Base-by-base conservation (phyloP, 2,113 vertebrate genomes). In the Sarotherodon lohbergeri region DNA sequence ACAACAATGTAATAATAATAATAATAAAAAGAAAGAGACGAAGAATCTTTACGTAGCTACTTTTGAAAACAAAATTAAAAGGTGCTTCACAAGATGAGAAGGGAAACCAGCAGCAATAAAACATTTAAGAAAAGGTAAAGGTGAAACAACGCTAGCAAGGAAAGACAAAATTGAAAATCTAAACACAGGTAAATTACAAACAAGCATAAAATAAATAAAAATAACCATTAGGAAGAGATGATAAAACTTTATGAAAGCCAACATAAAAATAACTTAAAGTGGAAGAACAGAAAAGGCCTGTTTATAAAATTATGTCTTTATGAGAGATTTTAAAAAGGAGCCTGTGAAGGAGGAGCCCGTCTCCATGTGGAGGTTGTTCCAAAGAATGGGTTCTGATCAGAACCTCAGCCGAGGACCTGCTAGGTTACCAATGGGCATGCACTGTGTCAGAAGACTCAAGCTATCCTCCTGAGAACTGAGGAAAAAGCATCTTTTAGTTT, bases 351-450 rank as follows among this genome's bases (percentile, higher is more conserved):
- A 63, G 59, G 59, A 63, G 59, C 59, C 19, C 5, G 32, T 68
- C 63, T 68, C 63, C 36, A 41, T 5, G 12, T 17, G 2, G 34
- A 41, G 17, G 10, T 10, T 0, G 32, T 12, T 66, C 32, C 61
- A 66, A n/a, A 66, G 63, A 41, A 22, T 68, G 63, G 63, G 63
- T 41, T 39, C 36, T 9, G 19, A 68, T 12, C 3, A 68, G 61
- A 39, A 13, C 36, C 63, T 68, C 34, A 41, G 34, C 34, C 1
- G 4, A 68, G 3, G 63, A 68, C 34, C 63, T 68, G 57, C 16
- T 22, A 22, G 34, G 19, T 68, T 39, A 68, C 19, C 11, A 41
- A 0, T 8, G 34, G 19, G 36, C 3, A 27, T 4, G 22, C 6
- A 24, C 68, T 10, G 24, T 73, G 39, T 73, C 39, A 73, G 71